These are phyloP conservation scores for Bufo bufo DNA, from an alignment of 2,113 vertebrate species.

Conservation along the genomic window DNA sequence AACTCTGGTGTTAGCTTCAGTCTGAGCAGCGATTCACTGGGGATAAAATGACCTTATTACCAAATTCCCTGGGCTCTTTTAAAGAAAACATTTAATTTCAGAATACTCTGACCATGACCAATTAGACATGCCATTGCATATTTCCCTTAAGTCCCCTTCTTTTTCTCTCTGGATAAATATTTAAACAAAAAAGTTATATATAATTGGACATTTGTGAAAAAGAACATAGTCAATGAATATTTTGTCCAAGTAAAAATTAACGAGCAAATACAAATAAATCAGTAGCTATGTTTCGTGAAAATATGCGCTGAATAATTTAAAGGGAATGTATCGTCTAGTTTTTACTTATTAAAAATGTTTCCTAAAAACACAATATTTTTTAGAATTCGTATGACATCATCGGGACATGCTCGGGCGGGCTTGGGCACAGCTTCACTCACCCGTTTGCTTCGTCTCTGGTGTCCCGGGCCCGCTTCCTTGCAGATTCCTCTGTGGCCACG, in stretches of 20 bases:
- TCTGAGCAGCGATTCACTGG: conserved; percentile 4
- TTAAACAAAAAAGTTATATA: conserved; percentile 7
- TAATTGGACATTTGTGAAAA: neutral
- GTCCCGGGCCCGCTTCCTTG: too few species aligned
- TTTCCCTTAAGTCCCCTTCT: neutral
- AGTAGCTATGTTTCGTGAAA: neutral
- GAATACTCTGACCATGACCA: conserved; percentile 22
- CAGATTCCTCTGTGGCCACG: too few species aligned
- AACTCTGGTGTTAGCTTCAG: conserved; percentile 5
- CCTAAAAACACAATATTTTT: neutral
- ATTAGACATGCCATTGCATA: conserved; percentile 16
- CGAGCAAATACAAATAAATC: neutral
- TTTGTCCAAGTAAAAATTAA: neutral
- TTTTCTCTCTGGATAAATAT: conserved; percentile 17
- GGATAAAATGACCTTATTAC: conserved; percentile 44
- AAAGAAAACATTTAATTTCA: conserved; percentile 29
- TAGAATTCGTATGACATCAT: neutral
- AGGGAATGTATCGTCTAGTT: neutral
- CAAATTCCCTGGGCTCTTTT: neutral
- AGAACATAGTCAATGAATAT: neutral
- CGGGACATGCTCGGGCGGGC: too few species aligned
- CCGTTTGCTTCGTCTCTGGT: too few species aligned
- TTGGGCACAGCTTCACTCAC: too few species aligned
- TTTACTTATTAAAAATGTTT: neutral
- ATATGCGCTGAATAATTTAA: neutral